A percentile compares a stretch with the other conserved stretches of the same genome.
These are phyloP conservation scores for Heliangelus exortis DNA, from an alignment of 2,797 vertebrate genomes.

Conservation along the genomic window DNA sequence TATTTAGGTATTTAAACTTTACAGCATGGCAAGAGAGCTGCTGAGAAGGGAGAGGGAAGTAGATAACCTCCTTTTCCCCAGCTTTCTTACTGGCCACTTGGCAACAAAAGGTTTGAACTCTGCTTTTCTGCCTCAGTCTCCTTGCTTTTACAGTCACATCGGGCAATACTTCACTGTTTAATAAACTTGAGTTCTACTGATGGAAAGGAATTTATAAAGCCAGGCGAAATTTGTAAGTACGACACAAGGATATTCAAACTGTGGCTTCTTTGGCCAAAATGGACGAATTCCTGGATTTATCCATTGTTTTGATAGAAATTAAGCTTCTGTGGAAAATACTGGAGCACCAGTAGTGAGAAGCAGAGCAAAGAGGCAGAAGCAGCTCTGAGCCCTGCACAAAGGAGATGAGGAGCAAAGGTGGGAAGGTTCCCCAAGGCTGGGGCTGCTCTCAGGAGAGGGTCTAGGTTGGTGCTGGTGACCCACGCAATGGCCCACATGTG, in stretches of 20 bases:
- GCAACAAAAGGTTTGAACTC: not conserved
- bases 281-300: not conserved
- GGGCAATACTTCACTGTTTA: not conserved
- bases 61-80: not conserved
- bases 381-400: not conserved
- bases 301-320: not conserved
- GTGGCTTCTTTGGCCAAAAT: not conserved
- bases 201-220: not conserved
- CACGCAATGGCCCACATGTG: fast-evolving
- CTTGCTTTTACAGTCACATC: not conserved
- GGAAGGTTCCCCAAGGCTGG: not conserved
- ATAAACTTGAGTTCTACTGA: not conserved
- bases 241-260: not conserved
- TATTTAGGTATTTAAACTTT: conserved; percentile 30
- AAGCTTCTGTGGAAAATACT: not conserved
- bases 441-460: not conserved
- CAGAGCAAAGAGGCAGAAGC: not conserved
- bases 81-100: not conserved
- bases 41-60: not conserved
- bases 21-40: not conserved
- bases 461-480: not conserved
- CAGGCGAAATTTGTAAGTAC: not conserved
- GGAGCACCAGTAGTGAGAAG: not conserved
- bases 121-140: not conserved
- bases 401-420: fast-evolving